Percentiles rank a stretch among this genome's conserved stretches.
phyloP scores from a whole-genome alignment of 2,888 invertebrate genomes.

The Coecobrya sp. region DNA sequence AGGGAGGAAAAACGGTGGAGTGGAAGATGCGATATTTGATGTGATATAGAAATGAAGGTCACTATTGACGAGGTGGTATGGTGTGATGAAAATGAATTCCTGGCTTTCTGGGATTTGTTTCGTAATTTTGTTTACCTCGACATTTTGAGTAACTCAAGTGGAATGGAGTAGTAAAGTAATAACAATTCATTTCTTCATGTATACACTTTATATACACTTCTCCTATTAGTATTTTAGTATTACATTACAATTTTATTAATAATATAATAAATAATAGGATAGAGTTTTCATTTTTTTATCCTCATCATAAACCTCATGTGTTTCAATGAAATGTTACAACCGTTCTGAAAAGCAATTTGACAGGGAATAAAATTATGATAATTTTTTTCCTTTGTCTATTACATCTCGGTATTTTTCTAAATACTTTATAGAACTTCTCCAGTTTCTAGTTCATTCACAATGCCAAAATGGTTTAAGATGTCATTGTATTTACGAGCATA shows the following conservation, averaged over 20 bases:
- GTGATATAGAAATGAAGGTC: constrained; percentile 34
- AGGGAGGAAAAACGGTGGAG: not conserved
- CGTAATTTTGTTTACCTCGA: constrained; percentile 29
- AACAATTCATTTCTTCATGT: constrained; percentile 25
- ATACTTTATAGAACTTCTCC: not conserved
- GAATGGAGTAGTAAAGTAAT: constrained; percentile 23
- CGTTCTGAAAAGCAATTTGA: constrained; percentile 24
- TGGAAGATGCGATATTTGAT: constrained; percentile 8
- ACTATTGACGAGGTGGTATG: constrained; percentile 19
- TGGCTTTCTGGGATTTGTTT: not conserved
- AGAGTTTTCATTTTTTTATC: constrained; percentile 26
- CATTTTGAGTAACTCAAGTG: constrained; percentile 31
- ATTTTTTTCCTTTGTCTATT: constrained; percentile 11
- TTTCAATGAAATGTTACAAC: not conserved
- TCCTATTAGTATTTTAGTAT: not conserved
- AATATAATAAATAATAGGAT: not conserved
- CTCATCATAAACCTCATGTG: not conserved
- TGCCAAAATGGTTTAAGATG: constrained; percentile 17
- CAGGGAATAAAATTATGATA: constrained; percentile 46
- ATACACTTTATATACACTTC: not conserved
- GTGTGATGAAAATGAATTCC: constrained; percentile 36
- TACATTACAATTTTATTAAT: not conserved
- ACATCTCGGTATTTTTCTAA: not conserved
- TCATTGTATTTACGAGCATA: constrained; percentile 6
- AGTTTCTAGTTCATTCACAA: constrained; percentile 1